Conservation (phyloP, 2,888 invertebrate species). For the Drosophila fungiperda region DNA sequence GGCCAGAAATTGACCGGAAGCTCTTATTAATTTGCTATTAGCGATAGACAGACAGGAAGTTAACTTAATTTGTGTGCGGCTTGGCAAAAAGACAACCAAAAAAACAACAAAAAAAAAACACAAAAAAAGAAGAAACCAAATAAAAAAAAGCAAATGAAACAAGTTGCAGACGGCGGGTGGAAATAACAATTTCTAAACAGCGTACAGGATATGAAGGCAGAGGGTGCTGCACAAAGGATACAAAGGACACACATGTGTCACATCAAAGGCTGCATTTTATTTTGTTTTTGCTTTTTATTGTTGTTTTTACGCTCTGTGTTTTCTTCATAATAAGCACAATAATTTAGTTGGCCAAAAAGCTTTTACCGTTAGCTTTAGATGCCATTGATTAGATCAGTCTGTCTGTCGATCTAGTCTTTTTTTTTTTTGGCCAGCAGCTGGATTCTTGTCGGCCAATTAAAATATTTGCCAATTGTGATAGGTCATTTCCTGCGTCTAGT, state of each 20-base stretch:
- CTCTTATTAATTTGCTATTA: constrained; percentile 84
- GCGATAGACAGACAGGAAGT: constrained; percentile 83
- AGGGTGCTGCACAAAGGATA: constrained; percentile 24
- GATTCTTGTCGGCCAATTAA: constrained; percentile 61
- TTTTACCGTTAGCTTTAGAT: constrained; percentile 71
- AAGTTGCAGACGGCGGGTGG: constrained; percentile 53
- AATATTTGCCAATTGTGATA: constrained; percentile 71
- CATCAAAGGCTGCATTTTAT: constrained; percentile 57
- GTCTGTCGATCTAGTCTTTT: background rate
- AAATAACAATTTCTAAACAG: constrained; percentile 52
- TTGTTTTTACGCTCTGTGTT: background rate
- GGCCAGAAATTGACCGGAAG: constrained; percentile 76
- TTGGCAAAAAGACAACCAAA: constrained; percentile 41
- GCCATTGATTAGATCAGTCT: constrained; percentile 69
- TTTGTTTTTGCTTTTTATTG: constrained; percentile 21
- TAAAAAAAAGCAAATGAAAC: constrained; percentile 26
- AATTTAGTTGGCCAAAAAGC: constrained; percentile 31
- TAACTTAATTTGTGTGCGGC: constrained; percentile 82
- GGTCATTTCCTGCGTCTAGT: constrained; percentile 58
- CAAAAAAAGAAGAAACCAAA: constrained; percentile 23
- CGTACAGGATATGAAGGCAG: constrained; percentile 53
- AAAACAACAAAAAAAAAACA: constrained; percentile 15
- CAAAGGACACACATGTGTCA: constrained; percentile 41
- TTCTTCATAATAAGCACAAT: constrained; percentile 29
- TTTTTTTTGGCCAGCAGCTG: constrained; percentile 8